Conservation (phyloP, 2,797 vertebrate species). For the Chaenodraco wilsoni region DNA sequence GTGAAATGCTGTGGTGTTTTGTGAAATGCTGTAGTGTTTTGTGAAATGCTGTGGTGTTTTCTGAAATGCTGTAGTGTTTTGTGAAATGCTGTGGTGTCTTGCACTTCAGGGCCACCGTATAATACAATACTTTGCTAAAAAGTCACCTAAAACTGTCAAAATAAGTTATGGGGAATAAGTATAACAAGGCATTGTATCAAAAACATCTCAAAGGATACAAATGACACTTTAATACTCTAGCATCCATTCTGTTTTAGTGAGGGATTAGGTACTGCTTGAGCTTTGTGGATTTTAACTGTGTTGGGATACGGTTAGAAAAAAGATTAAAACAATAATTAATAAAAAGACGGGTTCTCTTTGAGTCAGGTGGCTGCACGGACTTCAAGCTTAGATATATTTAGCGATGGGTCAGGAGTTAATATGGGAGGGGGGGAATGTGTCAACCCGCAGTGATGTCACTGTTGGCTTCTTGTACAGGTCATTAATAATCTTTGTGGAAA, state of each 20-base stretch:
- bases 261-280: background rate
- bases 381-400: slow-evolving; percentile 15
- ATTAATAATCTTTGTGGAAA: too few relatives aligned
- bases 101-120: too few relatives aligned
- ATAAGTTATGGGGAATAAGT: too few relatives aligned
- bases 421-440: slow-evolving; percentile 7
- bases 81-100: too few relatives aligned
- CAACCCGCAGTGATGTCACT: slow-evolving; percentile 33
- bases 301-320: background rate
- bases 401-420: slow-evolving; percentile 21
- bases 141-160: too few relatives aligned
- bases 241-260: background rate
- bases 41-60: too few relatives aligned
- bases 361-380: background rate
- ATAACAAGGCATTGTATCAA: background rate
- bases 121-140: too few relatives aligned
- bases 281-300: background rate
- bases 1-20: too few relatives aligned
- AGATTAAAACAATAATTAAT: background rate
- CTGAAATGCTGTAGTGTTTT: too few relatives aligned
- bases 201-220: background rate
- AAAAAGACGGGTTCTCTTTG: background rate
- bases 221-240: background rate
- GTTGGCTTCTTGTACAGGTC: slow-evolving; percentile 5
- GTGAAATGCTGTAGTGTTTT: too few relatives aligned